Evolutionary conservation across 2,888 invertebrate species (phyloP), one percentile per base, ranked within the genome.

Genomic region (Zygothrica quintamaculata): DNA sequence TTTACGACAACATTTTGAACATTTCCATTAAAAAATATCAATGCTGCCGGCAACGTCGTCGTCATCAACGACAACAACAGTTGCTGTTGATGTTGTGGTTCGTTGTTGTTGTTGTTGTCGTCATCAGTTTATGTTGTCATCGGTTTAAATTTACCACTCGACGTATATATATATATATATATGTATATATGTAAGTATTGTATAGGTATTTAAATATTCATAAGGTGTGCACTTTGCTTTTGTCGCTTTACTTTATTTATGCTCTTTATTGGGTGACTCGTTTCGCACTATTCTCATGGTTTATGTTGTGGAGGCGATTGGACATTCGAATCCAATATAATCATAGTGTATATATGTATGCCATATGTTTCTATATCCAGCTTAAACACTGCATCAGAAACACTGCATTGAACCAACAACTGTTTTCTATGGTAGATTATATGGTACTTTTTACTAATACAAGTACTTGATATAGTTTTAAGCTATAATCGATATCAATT

Each of bases 51-150:
- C 73, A 44, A 22, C 69, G 48, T 62, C 55, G 48, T 62, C 55
- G 59, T 82, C 84, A 76, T 76, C 80, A 57, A 25, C 59, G 59
- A 57, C 57, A 52, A 39, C 26, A 25, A 34, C 13, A 47, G 34
- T 11, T 39, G 55, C 22, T 34, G 48, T 39, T 29, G 51, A 29
- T 52, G 56, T n/a, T n/a, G n/a, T n/a, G n/a, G 86, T 87, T 31
- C 39, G 53, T 33, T 52, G 59, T 46, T 50, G 52, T 25, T 56
- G 80, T 16, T 48, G 69, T 36, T 61, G 62, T 76, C 86, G 86
- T 87, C 88, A 86, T 87, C 84, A 80, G 68, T 84, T 87, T 77
- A 84, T 84, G 88, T 48, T 84, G 84, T 84, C 84, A 84, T 84
- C 84, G 84, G 66, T 77, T 86, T 71, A 84, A 87, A 82, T 59